phyloP scores from a whole-genome alignment of 1,140 invertebrate genomes.

The Lanistes nyassanus region DNA sequence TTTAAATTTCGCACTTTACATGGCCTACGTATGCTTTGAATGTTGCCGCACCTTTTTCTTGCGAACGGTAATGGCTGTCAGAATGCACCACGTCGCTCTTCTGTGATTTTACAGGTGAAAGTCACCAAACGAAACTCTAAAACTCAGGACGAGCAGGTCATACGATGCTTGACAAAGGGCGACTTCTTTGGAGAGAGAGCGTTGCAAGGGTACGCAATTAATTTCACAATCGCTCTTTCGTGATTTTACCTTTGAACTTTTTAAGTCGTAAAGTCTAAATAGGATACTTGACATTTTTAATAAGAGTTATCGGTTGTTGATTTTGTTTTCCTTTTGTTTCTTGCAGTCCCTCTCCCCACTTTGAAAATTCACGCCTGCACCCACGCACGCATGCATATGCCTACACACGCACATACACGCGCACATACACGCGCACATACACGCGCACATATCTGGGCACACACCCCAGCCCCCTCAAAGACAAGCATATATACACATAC shows the following conservation, averaged over 20 bases:
- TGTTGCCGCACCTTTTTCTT: too few relatives aligned
- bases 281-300: too few relatives aligned
- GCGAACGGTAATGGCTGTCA: slow-evolving; percentile 32
- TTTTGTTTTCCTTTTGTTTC: background rate
- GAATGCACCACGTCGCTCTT: slow-evolving; percentile 45
- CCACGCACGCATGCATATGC: background rate
- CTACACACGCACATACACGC: background rate
- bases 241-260: too few relatives aligned
- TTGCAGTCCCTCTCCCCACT: background rate
- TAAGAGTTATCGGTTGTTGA: background rate
- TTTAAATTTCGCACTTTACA: background rate
- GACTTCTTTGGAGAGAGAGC: slow-evolving; percentile 99
- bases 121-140: slow-evolving; percentile 85
- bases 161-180: slow-evolving; percentile 87
- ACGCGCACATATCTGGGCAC: background rate
- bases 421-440: background rate
- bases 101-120: slow-evolving; percentile 72
- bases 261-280: too few relatives aligned
- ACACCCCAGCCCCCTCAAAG: too few relatives aligned
- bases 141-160: slow-evolving; percentile 85
- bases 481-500: too few relatives aligned
- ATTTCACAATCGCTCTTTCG: too few relatives aligned
- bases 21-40: too few relatives aligned
- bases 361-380: background rate
- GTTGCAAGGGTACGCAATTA: slow-evolving; percentile 83